Base-by-base conservation (phyloP, 2,797 vertebrate genomes). In the Balearica regulorum region DNA sequence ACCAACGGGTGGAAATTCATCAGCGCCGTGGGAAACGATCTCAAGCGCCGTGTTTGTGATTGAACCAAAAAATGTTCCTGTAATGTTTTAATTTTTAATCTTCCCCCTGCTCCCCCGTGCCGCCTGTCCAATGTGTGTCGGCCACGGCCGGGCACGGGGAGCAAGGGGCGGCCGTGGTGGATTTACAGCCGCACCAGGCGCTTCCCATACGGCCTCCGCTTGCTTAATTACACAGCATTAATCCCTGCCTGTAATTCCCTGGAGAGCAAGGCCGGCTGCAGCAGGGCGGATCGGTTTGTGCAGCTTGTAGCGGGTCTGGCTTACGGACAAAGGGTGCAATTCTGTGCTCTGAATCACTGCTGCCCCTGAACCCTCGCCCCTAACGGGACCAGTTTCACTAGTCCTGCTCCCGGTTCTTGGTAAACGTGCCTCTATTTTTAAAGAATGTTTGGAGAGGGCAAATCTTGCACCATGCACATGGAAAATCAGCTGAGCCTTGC, bases 61-160 rank as follows among this genome's bases (percentile, higher is more conserved):
- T 48, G 71, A 73, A 58, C 28, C 1, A 1, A 64, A 60, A 82
- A 68, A 46, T 11, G 4, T 1, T 19, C 57, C 37, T 11, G 31
- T 1, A 17, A 14, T 1, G 3, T 69, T 72, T 80, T 18, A 5
- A 48, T 69, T 88, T 85, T 58, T 13, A 22, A 16, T 28, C 20
- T 37, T 13, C 16, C 7, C 13, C 13, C 14, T 0, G 1, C 29
- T 51, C 54, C 43, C 54, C 37, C 1, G 0, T 11, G 49, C 53
- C 0, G 1, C 48, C 53, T 13, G 9, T 43, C 37, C 0, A 0
- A 21, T 3, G 33, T 11, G 18, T 33, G 51, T 11, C 0, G 1
- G 19, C 14, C 6, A 0, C 1, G 3, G 33, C 41, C 2, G 0
- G 51, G 69, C 6, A 9, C 2, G 0, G 26, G 58, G 54, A 53